Percentiles rank a stretch among this genome's conserved stretches.
These are phyloP conservation scores for Cylindroiulus punctatus DNA, from an alignment of 2,888 invertebrate genomes.

Conservation along the genomic window DNA sequence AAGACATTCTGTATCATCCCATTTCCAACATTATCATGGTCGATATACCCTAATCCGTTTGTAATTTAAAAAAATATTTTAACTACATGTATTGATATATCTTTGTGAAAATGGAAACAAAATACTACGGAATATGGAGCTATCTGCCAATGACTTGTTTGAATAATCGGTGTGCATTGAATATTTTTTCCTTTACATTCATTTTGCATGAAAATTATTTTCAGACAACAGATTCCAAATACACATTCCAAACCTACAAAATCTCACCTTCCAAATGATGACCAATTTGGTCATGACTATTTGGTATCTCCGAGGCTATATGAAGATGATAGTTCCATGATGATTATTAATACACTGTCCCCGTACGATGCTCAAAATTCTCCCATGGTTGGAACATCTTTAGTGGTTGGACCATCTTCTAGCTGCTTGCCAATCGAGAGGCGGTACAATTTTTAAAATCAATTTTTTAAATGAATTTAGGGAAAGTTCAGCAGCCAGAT, in stretches of 20 bases:
- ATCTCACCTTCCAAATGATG: background rate
- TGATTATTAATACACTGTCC: background rate
- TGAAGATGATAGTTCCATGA: conserved; percentile 17
- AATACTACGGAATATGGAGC: background rate
- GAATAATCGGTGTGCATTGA: background rate
- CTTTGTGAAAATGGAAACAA: too few relatives aligned
- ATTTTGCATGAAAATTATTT: background rate
- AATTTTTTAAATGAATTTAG: background rate
- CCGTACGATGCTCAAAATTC: background rate
- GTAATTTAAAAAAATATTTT: too few relatives aligned
- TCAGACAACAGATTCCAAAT: background rate
- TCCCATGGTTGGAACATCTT: too few relatives aligned
- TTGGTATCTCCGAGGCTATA: background rate
- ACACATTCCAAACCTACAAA: background rate
- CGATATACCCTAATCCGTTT: background rate
- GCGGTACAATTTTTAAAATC: background rate
- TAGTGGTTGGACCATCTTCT: background rate
- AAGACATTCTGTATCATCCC: background rate
- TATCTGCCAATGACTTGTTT: background rate
- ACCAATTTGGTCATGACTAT: background rate
- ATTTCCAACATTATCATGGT: background rate
- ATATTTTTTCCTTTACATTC: background rate
- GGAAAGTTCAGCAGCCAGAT: too few relatives aligned
- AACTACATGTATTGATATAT: too few relatives aligned
- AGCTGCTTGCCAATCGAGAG: background rate